Percentiles rank a stretch among this genome's conserved stretches.
phyloP scores from a whole-genome alignment of 2,113 vertebrate species.

The Antigone vipio region DNA sequence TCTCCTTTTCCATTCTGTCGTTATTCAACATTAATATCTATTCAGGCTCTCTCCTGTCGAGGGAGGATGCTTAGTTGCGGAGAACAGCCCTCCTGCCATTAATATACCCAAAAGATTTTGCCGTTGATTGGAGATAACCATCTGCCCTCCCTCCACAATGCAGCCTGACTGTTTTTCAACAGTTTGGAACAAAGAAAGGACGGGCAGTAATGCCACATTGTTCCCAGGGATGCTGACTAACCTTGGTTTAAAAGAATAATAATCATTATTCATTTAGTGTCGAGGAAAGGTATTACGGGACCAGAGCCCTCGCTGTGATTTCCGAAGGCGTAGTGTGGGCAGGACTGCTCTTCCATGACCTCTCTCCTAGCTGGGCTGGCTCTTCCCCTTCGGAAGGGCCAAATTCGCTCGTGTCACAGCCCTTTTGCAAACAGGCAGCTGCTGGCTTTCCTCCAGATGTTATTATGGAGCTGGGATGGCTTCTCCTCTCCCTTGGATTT shows the following conservation, averaged over 20 bases:
- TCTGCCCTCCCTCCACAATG: slow-evolving; percentile 27
- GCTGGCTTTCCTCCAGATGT: not conserved
- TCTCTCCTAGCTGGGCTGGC: not conserved
- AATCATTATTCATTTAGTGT: not conserved
- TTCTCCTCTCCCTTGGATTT: not conserved
- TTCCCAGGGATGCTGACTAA: slow-evolving; percentile 1
- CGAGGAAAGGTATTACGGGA: not conserved
- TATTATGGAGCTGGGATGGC: not conserved
- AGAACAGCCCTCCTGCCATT: not conserved
- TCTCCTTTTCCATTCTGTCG: slow-evolving; percentile 40
- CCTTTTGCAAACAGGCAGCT: not conserved
- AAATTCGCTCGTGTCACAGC: not conserved
- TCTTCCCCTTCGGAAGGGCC: not conserved
- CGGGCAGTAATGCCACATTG: slow-evolving; percentile 25
- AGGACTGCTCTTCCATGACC: not conserved
- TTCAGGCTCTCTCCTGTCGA: not conserved
- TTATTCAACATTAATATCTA: not conserved
- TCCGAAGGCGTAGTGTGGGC: fast-evolving
- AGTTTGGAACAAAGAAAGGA: slow-evolving; percentile 28
- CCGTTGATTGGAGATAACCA: slow-evolving; percentile 6
- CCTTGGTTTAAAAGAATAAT: not conserved
- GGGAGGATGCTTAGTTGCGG: not conserved
- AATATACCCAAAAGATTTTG: not conserved
- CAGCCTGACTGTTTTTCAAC: not conserved
- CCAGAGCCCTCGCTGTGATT: not conserved